Base-by-base conservation (phyloP, 2,113 vertebrate species). In the Mesembrinibis cayennensis region DNA sequence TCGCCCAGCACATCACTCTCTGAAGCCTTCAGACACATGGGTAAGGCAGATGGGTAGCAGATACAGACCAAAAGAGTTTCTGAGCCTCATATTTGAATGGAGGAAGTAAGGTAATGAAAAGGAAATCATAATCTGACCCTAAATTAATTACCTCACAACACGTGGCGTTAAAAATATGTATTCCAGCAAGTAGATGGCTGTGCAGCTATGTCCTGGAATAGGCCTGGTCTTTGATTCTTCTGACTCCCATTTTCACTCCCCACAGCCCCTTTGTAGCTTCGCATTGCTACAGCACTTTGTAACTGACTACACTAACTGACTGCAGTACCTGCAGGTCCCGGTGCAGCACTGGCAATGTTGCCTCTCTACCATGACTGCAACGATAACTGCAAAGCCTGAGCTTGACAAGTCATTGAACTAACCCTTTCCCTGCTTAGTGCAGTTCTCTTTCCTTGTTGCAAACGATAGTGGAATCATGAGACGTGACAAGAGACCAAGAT, bases 281-380 rank as follows among this genome's bases (percentile, higher is more conserved):
- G 49, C 32, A 12, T 11, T 13, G 6, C 2, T 2, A 6, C 62
- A 58, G n/a, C 7, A 30, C 78, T 6, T 10, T 21, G 32, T 20
- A 52, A 27, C 29, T 21, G 10, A 15, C 36, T 25, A 4, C 18
- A 11, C 30, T 11, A 8, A 21, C n/a, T 26, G 47, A 16, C 23
- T 30, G 36, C n/a, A 23, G 66, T 29, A 19, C 47, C 29, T 29
- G 9, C 29, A 25, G 45, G 4, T 73, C 59, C 65, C 47, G 5
- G 32, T 0, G 10, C 40, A 49, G 30, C 62, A 6, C 53, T 27
- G 58, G 11, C 36, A 44, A 10, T 0, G 0, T 3, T 42, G 27
- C 65, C 20, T 20, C 26, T 16, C 55, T 62, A 4, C 78, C 38
- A 5, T 5, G 3, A 3, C 17, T 87, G 55, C 19, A 50, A 25